Evolutionary conservation across 2,113 vertebrate species (phyloP).

Genomic region (Xiphophorus hellerii): DNA sequence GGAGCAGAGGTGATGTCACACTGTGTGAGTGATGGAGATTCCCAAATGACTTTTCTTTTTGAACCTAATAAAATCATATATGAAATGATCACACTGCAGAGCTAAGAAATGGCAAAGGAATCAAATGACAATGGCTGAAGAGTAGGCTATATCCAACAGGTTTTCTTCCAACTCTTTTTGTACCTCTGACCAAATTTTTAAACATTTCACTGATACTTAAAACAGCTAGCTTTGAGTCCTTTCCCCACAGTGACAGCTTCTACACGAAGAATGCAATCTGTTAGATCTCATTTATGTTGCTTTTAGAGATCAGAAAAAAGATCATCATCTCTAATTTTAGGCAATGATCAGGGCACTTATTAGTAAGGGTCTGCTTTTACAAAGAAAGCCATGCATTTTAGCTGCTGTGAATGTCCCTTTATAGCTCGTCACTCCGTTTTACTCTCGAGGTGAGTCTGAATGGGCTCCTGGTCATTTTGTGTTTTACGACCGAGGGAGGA

Average conservation of each 20-base stretch:
- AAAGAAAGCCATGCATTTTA: conserved; percentile 23
- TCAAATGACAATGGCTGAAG: neutral
- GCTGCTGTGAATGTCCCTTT: conserved; percentile 48
- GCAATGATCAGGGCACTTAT: neutral
- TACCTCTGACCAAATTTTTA: no score
- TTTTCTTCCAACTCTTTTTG: neutral
- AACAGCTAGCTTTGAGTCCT: neutral
- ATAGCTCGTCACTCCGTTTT: conserved; percentile 41
- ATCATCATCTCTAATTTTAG: neutral
- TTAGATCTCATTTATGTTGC: neutral
- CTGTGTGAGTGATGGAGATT: no score
- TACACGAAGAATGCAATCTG: neutral
- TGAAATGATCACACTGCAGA: no score
- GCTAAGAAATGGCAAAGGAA: neutral
- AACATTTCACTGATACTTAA: neutral
- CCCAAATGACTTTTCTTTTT: no score
- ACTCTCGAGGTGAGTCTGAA: conserved; percentile 54
- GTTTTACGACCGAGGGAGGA: conserved; percentile 45
- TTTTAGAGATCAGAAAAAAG: neutral
- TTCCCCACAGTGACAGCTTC: neutral
- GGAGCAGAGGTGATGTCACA: no score
- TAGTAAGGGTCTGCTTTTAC: conserved; percentile 17
- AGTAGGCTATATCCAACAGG: no score
- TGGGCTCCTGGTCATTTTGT: conserved; percentile 44
- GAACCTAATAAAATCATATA: no score